A percentile compares a stretch with the other conserved stretches of the same genome.
phyloP scores from a whole-genome alignment of 2,113 vertebrate genomes.

The Ptyas mucosa region DNA sequence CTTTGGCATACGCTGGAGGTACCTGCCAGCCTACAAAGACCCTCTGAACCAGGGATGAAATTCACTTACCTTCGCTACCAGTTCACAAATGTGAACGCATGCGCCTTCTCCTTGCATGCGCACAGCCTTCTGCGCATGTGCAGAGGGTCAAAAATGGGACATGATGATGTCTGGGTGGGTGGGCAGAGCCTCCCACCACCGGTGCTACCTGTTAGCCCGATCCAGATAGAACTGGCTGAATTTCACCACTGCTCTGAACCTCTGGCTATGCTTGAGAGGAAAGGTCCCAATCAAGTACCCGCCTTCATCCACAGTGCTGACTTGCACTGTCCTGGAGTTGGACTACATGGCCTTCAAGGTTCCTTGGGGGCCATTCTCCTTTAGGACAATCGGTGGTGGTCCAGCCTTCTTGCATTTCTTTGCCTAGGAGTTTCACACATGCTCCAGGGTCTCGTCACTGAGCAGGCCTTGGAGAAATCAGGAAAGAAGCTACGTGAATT shows the following conservation, averaged over 20 bases:
- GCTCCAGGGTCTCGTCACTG: not conserved
- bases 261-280: not conserved
- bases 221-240: no score
- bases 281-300: not conserved
- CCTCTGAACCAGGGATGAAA: not conserved
- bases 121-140: no score
- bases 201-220: no score
- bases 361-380: not conserved
- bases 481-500: not conserved
- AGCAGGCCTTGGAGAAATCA: no score
- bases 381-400: not conserved
- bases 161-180: no score
- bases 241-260: not conserved
- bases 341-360: not conserved
- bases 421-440: not conserved
- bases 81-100: no score
- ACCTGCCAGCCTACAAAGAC: not conserved
- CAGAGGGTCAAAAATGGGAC: no score
- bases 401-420: not conserved
- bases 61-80: no score
- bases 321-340: not conserved
- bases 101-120: no score
- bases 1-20: not conserved
- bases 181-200: no score
- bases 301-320: not conserved